Conservation (phyloP, 2,113 vertebrate species). For the Uria lomvia region DNA sequence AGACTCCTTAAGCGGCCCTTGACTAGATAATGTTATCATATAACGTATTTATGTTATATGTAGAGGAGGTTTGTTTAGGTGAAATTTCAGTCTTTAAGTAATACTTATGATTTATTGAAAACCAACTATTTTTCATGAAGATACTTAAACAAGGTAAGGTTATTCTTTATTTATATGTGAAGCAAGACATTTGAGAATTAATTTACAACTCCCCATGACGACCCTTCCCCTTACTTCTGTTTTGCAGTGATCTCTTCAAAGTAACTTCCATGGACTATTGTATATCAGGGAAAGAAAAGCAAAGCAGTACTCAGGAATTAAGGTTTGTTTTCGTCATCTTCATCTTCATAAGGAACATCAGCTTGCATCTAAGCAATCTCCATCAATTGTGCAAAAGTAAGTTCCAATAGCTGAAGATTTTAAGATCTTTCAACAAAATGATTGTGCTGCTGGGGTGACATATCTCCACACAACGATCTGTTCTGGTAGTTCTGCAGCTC, state of each 20-base stretch:
- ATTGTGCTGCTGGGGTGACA: background rate
- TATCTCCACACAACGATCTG: background rate
- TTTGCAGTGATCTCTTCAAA: background rate
- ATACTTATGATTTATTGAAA: background rate
- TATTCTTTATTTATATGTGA: background rate
- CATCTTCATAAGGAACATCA: background rate
- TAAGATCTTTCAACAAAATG: background rate
- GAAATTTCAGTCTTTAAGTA: background rate
- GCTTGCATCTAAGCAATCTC: background rate
- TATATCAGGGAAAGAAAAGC: background rate
- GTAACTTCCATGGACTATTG: fast-evolving
- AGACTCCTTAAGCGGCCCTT: background rate
- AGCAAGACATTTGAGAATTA: background rate
- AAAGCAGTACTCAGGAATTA: background rate
- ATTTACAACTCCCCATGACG: background rate
- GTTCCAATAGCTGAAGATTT: background rate
- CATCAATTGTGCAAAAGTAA: background rate
- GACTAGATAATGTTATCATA: background rate
- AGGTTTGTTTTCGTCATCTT: background rate
- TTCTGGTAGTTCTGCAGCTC: background rate
- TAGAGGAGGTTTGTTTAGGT: background rate
- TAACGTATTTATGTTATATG: too few relatives aligned
- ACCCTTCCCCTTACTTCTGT: background rate
- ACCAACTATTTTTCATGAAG: background rate
- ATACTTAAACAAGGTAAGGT: background rate